phyloP scores from a whole-genome alignment of 2,113 vertebrate genomes.

The Pachycephala philippinensis region DNA sequence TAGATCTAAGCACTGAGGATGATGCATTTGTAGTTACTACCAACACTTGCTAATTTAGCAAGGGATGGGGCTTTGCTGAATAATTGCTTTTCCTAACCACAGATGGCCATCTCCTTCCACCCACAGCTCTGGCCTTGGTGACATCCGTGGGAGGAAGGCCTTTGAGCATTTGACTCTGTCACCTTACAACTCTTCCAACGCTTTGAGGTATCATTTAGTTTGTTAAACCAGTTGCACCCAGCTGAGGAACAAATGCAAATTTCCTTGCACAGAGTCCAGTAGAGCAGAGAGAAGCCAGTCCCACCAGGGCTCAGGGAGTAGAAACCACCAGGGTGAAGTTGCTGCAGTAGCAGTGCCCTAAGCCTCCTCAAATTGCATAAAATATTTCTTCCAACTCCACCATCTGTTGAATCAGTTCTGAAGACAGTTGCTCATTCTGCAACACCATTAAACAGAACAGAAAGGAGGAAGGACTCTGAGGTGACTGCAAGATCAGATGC shows the following conservation, averaged over 20 bases:
- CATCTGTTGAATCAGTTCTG: background rate
- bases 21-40: background rate
- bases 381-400: background rate
- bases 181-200: background rate
- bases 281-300: background rate
- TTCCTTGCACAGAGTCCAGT: background rate
- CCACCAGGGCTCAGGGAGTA: background rate
- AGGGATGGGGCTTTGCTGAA: background rate
- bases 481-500: background rate
- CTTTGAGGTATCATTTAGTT: background rate
- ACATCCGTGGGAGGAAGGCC: background rate
- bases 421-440: background rate
- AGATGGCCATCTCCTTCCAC: background rate
- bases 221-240: background rate
- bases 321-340: background rate
- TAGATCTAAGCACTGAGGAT: background rate
- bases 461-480: background rate
- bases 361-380: background rate
- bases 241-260: background rate
- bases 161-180: background rate
- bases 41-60: background rate
- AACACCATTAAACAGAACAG: background rate
- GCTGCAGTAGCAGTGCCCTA: background rate
- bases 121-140: background rate
- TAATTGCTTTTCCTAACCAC: background rate